Conservation (phyloP, 2,797 vertebrate species). For the Betta splendens region DNA sequence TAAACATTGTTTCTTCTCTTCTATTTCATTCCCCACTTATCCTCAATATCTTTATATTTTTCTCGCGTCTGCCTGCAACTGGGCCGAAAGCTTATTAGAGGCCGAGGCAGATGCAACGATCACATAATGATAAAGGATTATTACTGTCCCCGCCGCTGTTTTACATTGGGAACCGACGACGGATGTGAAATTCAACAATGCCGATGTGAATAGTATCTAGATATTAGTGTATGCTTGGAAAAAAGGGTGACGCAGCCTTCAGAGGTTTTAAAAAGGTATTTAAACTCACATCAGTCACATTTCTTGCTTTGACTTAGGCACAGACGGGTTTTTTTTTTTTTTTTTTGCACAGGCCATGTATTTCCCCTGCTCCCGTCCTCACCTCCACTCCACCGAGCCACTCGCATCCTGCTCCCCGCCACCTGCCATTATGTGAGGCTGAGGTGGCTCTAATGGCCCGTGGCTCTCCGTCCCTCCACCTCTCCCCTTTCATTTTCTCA, state of each 20-base stretch:
- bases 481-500: conserved; percentile 80
- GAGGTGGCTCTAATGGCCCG: conserved; percentile 71
- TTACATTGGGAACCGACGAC: conserved; percentile 11
- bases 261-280: not conserved
- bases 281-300: too few species aligned
- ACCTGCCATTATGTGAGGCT: conserved; percentile 62
- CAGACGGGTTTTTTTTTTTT: too few species aligned
- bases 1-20: conserved; percentile 15
- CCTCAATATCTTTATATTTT: conserved; percentile 13
- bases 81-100: conserved; percentile 29
- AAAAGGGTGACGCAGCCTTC: conserved; percentile 7
- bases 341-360: too few species aligned
- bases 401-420: conserved; percentile 33
- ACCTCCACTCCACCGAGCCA: conserved; percentile 27
- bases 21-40: not conserved
- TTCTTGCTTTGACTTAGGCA: too few species aligned
- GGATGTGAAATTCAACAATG: conserved; percentile 29
- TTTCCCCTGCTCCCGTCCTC: conserved; percentile 9
- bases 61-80: conserved; percentile 12
- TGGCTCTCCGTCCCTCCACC: conserved; percentile 72
- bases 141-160: conserved; percentile 83
- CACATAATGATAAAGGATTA: conserved; percentile 71
- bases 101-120: conserved; percentile 29
- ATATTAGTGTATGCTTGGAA: conserved; percentile 13
- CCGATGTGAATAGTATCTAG: conserved; percentile 27